phyloP scores from a whole-genome alignment of 2,113 vertebrate species.

The Poeciliopsis turrubarensis region DNA sequence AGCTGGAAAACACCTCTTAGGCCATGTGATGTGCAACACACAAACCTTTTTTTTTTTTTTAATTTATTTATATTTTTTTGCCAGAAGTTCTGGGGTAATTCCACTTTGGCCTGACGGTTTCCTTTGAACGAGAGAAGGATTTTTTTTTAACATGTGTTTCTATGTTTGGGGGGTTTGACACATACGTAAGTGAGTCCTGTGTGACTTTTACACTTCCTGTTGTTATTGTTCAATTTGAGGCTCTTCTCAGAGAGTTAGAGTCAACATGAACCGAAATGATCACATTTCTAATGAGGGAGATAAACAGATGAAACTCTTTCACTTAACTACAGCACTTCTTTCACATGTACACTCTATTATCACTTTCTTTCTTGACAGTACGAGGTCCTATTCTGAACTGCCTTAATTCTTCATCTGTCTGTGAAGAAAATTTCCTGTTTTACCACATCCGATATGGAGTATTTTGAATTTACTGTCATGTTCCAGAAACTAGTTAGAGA shows the following conservation, averaged over 20 bases:
- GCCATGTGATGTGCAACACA: slow-evolving; percentile 41
- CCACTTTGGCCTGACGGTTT: slow-evolving; percentile 24
- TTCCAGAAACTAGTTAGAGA: not conserved
- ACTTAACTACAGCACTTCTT: not conserved
- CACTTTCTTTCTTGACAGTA: not conserved
- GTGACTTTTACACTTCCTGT: not conserved
- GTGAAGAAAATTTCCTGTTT: not conserved
- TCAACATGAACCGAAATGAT: slow-evolving; percentile 1
- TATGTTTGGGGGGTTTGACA: not conserved
- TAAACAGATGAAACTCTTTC: not conserved
- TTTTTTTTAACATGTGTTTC: slow-evolving; percentile 13
- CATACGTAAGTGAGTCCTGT: not conserved
- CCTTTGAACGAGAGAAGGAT: slow-evolving; percentile 13
- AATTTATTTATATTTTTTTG: no score
- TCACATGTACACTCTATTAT: not conserved
- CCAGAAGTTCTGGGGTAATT: slow-evolving; percentile 62
- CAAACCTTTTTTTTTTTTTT: slow-evolving; percentile 23
- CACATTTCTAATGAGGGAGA: not conserved
- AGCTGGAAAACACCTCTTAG: slow-evolving; percentile 69
- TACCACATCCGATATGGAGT: not conserved
- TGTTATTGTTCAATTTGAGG: not conserved
- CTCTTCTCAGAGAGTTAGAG: not conserved
- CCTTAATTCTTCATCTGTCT: not conserved
- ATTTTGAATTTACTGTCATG: not conserved
- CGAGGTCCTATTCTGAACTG: not conserved